Percentiles rank a stretch among this genome's conserved stretches.
phyloP scores from a whole-genome alignment of 2,113 vertebrate species.

The Aplodontia rufa region DNA sequence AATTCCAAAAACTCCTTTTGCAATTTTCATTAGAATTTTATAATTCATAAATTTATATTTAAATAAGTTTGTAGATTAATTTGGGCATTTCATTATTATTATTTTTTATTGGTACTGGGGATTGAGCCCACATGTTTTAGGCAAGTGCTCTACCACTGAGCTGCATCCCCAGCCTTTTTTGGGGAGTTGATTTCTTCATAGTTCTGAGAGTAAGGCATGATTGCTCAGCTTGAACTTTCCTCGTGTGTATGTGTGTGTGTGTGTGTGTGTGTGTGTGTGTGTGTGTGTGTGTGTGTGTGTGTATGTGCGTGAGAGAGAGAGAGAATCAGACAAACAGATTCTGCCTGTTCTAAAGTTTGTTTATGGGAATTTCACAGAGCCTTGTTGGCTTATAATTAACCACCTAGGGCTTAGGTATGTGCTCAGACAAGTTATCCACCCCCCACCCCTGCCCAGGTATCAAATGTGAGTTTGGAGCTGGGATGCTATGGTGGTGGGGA shows the following conservation, averaged over 20 bases:
- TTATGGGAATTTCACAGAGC: conserved; percentile 3
- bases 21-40: conserved; percentile 21
- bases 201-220: not conserved
- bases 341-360: conserved; percentile 28
- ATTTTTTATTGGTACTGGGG: too few relatives aligned
- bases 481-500: not conserved
- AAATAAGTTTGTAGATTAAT: conserved; percentile 41
- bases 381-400: conserved; percentile 38
- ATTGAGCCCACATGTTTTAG: too few relatives aligned
- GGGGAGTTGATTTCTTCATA: not conserved
- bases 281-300: not conserved
- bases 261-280: not conserved
- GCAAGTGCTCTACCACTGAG: too few relatives aligned
- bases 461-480: not conserved
- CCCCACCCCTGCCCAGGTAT: too few relatives aligned
- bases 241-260: not conserved
- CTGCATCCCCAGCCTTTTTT: not conserved
- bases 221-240: not conserved
- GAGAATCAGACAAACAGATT: not conserved
- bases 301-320: too few relatives aligned
- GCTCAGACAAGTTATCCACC: not conserved
- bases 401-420: not conserved
- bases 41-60: not conserved
- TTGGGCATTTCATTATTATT: not conserved
- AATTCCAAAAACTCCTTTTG: conserved; percentile 29